A percentile compares a stretch with the other conserved stretches of the same genome.
Conservation (phyloP, 2,888 invertebrate genomes). For the Coleophora flavipennella region DNA sequence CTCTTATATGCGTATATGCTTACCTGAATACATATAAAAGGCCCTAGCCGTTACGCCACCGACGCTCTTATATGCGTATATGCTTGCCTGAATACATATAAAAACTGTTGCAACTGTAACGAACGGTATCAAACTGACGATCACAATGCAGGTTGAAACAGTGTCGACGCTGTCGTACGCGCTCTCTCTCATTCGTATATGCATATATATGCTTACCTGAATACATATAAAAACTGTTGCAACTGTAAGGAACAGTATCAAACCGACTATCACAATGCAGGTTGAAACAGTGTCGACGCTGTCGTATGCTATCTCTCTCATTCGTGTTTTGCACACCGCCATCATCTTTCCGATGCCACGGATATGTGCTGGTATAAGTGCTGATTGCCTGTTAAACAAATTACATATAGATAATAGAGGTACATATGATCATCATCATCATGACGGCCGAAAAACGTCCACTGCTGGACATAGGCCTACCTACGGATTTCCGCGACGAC, state of each 20-base stretch:
- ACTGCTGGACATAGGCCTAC: too few species aligned
- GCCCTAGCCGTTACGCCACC: too few species aligned
- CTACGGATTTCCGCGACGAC: too few species aligned
- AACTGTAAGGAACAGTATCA: conserved; percentile 84
- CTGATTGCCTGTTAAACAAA: conserved; percentile 63
- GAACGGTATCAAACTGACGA: conserved; percentile 86
- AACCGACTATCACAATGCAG: conserved; percentile 87
- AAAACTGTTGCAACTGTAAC: conserved; percentile 86
- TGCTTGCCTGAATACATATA: conserved; percentile 82
- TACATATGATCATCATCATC: too few species aligned
- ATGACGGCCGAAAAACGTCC: too few species aligned
- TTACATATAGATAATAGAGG: background rate
- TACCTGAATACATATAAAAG: too few species aligned
- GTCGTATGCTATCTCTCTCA: conserved; percentile 77
- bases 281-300: conserved; percentile 91
- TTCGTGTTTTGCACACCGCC: conserved; percentile 73
- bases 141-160: conserved; percentile 88
- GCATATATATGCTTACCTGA: conserved; percentile 75
- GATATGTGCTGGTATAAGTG: conserved; percentile 82
- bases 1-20: too few species aligned
- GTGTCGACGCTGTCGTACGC: conserved; percentile 87
- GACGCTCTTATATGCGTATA: too few species aligned
- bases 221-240: conserved; percentile 86
- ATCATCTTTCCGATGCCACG: conserved; percentile 82
- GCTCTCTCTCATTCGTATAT: conserved; percentile 71